These are phyloP conservation scores for Coleophora flavipennella DNA, from an alignment of 2,888 invertebrate species.

Conservation along the genomic window DNA sequence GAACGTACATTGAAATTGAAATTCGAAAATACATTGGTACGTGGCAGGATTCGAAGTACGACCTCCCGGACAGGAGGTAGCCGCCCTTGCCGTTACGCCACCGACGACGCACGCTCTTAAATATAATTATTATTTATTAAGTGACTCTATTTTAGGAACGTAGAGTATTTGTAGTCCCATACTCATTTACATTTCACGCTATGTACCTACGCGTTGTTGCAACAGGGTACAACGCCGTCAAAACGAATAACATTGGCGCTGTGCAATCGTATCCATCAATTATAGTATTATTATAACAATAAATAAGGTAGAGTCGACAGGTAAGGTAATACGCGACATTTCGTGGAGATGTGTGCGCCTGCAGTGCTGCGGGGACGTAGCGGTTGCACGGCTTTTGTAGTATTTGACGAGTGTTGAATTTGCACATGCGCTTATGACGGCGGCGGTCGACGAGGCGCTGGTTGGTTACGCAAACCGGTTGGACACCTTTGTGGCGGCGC, in stretches of 20 bases:
- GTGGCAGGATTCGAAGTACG: too few relatives aligned
- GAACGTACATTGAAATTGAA: too few relatives aligned
- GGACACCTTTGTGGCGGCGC: conserved; percentile 57
- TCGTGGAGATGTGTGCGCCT: conserved; percentile 24
- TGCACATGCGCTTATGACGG: conserved; percentile 64
- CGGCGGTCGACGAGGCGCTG: conserved; percentile 37
- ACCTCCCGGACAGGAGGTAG: too few relatives aligned
- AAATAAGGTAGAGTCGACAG: conserved; percentile 22
- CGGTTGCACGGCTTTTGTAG: conserved; percentile 36
- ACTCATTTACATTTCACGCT: too few relatives aligned
- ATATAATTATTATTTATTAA: too few relatives aligned
- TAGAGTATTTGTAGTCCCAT: too few relatives aligned
- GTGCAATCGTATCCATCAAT: conserved; percentile 26
- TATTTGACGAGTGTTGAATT: conserved; percentile 66
- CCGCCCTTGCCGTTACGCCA: too few relatives aligned
- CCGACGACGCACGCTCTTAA: too few relatives aligned
- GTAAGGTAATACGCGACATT: conserved; percentile 27
- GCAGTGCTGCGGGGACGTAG: conserved; percentile 9
- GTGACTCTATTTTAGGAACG: too few relatives aligned
- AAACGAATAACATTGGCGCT: conserved; percentile 8
- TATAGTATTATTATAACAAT: conserved; percentile 20
- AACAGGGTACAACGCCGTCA: background rate
- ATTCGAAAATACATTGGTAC: too few relatives aligned
- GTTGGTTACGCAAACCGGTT: conserved; percentile 63
- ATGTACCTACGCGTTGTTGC: too few relatives aligned